Percentiles rank a stretch among this genome's conserved stretches.
Evolutionary conservation across 2,888 invertebrate genomes (phyloP).

Genomic region (Drepana falcataria): DNA sequence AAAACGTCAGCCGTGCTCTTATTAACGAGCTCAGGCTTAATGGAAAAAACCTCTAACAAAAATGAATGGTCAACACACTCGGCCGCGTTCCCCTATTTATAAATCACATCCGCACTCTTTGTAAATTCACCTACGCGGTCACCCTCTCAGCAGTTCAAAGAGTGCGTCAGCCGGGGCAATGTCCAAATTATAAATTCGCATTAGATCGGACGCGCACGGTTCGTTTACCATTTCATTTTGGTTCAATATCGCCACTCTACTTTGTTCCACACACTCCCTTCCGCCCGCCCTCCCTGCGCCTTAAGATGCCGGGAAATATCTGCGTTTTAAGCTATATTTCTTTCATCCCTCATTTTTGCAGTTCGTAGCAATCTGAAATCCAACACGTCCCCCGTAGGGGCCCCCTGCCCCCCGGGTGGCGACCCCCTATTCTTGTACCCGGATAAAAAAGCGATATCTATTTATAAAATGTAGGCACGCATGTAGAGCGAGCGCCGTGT

Average conservation of each 20-base stretch:
- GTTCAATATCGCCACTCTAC: conserved; percentile 79
- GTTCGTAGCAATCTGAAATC: conserved; percentile 80
- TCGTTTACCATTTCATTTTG: conserved; percentile 79
- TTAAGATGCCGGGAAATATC: conserved; percentile 79
- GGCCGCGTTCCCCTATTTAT: conserved; percentile 55
- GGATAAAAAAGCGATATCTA: conserved; percentile 79
- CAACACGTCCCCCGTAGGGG: conserved; percentile 77
- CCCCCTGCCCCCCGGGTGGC: conserved; percentile 61
- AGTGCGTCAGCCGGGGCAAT: conserved; percentile 67
- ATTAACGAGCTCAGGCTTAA: conserved; percentile 53
- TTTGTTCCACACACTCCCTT: conserved; percentile 77
- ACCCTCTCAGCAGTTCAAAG: conserved; percentile 70
- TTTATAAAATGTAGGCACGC: conserved; percentile 76
- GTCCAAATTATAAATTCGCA: conserved; percentile 80
- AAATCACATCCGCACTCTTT: conserved; percentile 72
- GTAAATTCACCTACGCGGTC: conserved; percentile 60
- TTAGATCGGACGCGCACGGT: conserved; percentile 79
- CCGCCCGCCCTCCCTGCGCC: conserved; percentile 52
- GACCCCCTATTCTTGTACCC: conserved; percentile 75
- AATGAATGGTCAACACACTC: conserved; percentile 51
- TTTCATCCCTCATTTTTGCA: conserved; percentile 81
- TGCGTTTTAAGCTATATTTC: conserved; percentile 81
- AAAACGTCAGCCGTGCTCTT: conserved; percentile 45
- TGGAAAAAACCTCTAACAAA: conserved; percentile 48
- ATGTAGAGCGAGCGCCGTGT: conserved; percentile 44